Evolutionary conservation across 2,888 invertebrate species (phyloP).

Genomic region (Ectemnius cavifrons): DNA sequence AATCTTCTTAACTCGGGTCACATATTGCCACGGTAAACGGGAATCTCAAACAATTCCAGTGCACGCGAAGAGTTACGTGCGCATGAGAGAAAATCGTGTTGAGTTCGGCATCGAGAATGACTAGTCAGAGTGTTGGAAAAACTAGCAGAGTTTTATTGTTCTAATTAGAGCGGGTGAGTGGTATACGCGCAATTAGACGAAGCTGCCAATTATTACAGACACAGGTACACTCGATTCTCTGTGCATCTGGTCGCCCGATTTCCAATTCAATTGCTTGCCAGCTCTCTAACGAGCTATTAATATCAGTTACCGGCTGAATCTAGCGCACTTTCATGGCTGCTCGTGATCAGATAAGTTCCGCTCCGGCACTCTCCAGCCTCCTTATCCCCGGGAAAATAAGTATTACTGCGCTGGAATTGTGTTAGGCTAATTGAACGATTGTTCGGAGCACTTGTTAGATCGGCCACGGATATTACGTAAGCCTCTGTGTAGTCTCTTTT

Average conservation of each 20-base stretch:
- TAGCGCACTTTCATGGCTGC: conserved; percentile 31
- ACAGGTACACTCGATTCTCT: background rate
- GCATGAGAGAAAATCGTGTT: conserved; percentile 35
- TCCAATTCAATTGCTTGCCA: conserved; percentile 45
- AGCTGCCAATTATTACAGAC: too few relatives aligned
- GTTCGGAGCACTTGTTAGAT: conserved; percentile 4
- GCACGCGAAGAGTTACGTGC: too few relatives aligned
- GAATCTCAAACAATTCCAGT: too few relatives aligned
- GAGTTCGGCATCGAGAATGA: conserved; percentile 10
- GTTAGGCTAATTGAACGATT: conserved; percentile 29
- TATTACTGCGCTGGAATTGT: conserved; percentile 5
- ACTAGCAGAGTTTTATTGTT: conserved; percentile 34
- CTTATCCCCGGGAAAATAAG: too few relatives aligned
- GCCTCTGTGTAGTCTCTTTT: background rate
- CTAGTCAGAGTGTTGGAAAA: conserved; percentile 8
- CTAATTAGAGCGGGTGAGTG: conserved; percentile 39
- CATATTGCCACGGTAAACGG: too few relatives aligned
- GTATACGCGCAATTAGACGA: too few relatives aligned
- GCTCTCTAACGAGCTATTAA: conserved; percentile 44
- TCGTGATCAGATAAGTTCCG: conserved; percentile 40
- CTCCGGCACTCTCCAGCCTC: background rate
- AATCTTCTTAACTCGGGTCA: too few relatives aligned
- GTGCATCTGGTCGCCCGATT: conserved; percentile 31
- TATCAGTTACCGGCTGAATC: conserved; percentile 41
- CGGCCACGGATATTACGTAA: conserved; percentile 20